These are phyloP conservation scores for Nematostella vectensis DNA, from an alignment of 92 coral and sea anemone genomes.

Conservation along the genomic window DNA sequence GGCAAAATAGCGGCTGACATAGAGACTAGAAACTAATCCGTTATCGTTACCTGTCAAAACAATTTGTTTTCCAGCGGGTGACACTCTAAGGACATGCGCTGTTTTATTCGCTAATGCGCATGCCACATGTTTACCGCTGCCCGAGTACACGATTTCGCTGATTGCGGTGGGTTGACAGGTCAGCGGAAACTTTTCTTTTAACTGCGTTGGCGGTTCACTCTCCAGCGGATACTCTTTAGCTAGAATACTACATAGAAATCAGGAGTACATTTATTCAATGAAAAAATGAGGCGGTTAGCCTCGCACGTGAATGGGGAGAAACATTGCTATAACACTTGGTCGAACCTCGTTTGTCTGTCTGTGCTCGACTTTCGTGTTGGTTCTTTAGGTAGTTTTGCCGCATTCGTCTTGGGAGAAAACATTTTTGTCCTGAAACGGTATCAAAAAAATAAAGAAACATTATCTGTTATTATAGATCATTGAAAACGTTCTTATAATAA, in stretches of 20 bases:
- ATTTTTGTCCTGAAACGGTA: constrained; percentile 72
- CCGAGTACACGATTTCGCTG: constrained; percentile 60
- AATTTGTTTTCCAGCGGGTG: constrained; percentile 29
- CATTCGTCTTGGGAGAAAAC: constrained; percentile 89
- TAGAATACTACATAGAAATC: constrained; percentile 13
- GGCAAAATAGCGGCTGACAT: too few relatives aligned
- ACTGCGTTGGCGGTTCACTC: constrained; percentile 44
- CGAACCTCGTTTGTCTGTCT: too few relatives aligned
- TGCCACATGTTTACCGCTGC: constrained; percentile 73
- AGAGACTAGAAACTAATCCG: too few relatives aligned
- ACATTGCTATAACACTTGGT: too few relatives aligned
- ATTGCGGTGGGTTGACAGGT: constrained; percentile 69
- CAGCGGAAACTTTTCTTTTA: constrained; percentile 50
- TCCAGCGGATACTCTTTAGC: constrained; percentile 55
- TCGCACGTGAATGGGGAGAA: too few relatives aligned
- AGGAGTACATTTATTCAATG: not conserved
- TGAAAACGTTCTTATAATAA: too few relatives aligned
- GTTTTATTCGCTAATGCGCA: constrained; percentile 85
- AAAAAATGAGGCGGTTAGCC: too few relatives aligned
- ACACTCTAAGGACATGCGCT: constrained; percentile 63
- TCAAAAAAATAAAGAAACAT: constrained; percentile 2
- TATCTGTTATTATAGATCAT: not conserved
- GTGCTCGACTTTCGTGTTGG: constrained; percentile 11
- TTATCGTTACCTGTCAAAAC: constrained; percentile 54
- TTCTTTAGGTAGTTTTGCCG: constrained; percentile 35